phyloP scores from a whole-genome alignment of 1,140 invertebrate genomes.

The Laupala kohalensis region DNA sequence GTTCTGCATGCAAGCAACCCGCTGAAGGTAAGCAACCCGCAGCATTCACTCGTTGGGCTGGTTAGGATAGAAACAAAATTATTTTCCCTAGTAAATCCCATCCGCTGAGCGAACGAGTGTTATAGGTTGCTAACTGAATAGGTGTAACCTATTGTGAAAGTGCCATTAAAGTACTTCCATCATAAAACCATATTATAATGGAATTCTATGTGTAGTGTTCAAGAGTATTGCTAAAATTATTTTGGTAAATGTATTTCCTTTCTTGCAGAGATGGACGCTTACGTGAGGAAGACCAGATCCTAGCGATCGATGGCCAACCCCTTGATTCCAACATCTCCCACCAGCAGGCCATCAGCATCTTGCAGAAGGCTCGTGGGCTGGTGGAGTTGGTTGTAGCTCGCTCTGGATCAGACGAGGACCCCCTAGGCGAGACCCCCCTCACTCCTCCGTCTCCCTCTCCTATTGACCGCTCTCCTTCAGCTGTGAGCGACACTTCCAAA shows the following conservation, averaged over 20 bases:
- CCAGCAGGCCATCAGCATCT: conserved; percentile 67
- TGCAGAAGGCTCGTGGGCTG: conserved; percentile 63
- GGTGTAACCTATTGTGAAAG: too few relatives aligned
- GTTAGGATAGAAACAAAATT: too few relatives aligned
- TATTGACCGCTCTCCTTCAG: conserved; percentile 47
- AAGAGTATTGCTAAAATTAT: too few relatives aligned
- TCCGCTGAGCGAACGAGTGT: too few relatives aligned
- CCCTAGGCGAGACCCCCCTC: conserved; percentile 18
- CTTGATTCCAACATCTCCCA: conserved; percentile 74
- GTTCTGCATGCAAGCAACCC: too few relatives aligned
- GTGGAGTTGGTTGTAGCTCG: conserved; percentile 62
- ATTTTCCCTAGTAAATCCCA: too few relatives aligned
- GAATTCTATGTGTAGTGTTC: too few relatives aligned
- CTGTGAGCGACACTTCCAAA: conserved; percentile 58
- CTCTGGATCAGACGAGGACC: conserved; percentile 6
- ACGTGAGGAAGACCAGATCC: conserved; percentile 73
- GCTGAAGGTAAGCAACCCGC: too few relatives aligned
- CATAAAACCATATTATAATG: too few relatives aligned
- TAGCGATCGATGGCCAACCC: conserved; percentile 77
- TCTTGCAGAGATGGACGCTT: conserved; percentile 58
- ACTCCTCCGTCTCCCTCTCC: conserved; percentile 20
- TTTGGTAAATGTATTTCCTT: conserved; percentile 11
- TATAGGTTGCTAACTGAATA: too few relatives aligned
- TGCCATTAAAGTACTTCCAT: too few relatives aligned
- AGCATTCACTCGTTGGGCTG: too few relatives aligned